Base-by-base conservation (phyloP, 2,888 invertebrate species). In the Muscina levida region DNA sequence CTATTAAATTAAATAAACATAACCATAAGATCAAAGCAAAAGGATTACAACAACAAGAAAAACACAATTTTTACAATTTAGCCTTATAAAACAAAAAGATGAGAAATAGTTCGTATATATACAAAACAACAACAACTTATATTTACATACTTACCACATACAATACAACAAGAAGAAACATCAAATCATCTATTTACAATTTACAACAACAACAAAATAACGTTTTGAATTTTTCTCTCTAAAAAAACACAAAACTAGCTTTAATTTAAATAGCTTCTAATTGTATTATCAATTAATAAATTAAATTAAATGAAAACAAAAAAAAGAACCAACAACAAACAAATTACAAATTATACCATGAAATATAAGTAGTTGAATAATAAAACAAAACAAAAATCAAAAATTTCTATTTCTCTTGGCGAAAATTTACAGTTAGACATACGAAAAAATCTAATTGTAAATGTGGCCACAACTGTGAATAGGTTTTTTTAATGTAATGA, bases 111-210 rank as follows among this genome's bases (percentile, higher is more conserved):
- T 31, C 42, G 59, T 67, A 67, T 46, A 67, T 17, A 53, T 53
- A 68, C 22, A 51, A 48, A 65, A 57, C 26, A 57, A 66, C 57
- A 81, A 74, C 71, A 53, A 74, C 74, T 72, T 77, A 74, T 81
- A 74, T 74, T 77, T 74, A 81, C 77, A 72, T 74, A 74, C 71
- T 71, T 73, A 70, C 73, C 70, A 68, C 67, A 74, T 71, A 59
- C 51, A 77, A 57, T 22, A 62, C 42, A 22, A 59, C 6, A 72
- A 65, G 46, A 57, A 59, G 71, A 79, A 57, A 70, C 72, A 77
- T 80, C 68, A 74, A 79, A 57, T 72, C 72, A 77, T 80, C 68
- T 80, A 80, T 77, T 80, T 81, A 81, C 81, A 81, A 77, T 74
- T 72, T 81, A 74, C 53, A 67, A 70, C 56, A 62, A 42, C n/a